Evolutionary conservation across 2,113 vertebrate species (phyloP).

Genomic region (Bambusicola thoracicus): DNA sequence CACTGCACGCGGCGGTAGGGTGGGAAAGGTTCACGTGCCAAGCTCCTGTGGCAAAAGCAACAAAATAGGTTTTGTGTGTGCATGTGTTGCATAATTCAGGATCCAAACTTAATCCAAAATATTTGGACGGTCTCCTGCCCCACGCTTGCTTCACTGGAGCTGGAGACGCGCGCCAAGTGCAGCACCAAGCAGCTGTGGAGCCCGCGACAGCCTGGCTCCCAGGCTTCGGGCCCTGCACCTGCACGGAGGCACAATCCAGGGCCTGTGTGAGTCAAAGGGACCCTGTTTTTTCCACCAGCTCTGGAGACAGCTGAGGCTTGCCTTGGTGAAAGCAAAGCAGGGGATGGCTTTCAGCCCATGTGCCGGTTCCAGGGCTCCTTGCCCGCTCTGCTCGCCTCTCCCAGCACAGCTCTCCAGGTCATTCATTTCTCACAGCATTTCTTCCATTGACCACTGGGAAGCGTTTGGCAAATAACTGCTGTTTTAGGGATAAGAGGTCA

Average conservation of each 20-base stretch:
- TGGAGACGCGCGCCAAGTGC: background rate
- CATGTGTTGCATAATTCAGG: background rate
- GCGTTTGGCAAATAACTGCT: background rate
- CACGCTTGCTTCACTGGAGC: background rate
- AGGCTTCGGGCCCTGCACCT: background rate
- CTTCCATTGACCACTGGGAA: background rate
- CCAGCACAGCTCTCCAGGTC: background rate
- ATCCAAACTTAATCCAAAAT: conserved; percentile 24
- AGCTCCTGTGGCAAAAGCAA: background rate
- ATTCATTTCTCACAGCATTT: background rate
- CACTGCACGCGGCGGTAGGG: background rate
- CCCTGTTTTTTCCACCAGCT: background rate
- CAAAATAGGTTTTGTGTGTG: background rate
- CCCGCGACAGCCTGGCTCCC: background rate
- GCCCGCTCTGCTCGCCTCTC: background rate
- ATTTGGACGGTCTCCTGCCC: background rate
- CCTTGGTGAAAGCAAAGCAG: accelerated
- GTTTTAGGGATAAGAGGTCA: background rate
- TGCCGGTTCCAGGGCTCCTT: background rate
- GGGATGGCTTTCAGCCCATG: background rate
- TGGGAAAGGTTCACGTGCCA: background rate
- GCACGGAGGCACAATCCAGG: background rate
- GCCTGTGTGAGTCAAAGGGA: background rate
- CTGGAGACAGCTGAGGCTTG: background rate
- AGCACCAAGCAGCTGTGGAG: background rate